Evolutionary conservation across 2,797 vertebrate genomes (phyloP).

Genomic region (Margarornis squamiger): DNA sequence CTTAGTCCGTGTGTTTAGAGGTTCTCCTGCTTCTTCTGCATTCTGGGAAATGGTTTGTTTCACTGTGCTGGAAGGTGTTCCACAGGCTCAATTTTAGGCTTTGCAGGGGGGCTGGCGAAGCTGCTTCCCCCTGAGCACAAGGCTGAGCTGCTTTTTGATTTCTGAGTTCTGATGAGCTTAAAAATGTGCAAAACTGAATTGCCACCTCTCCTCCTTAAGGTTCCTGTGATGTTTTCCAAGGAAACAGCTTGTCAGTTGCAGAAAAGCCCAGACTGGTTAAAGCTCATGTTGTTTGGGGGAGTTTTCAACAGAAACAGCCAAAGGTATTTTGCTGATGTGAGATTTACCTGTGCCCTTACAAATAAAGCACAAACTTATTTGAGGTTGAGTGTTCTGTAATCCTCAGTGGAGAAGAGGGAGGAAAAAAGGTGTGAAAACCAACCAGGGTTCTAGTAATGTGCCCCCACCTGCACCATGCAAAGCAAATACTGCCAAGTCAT

Average conservation of each 20-base stretch:
- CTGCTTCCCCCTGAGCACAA: rapidly evolving
- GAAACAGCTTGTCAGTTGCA: neutral
- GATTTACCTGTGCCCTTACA: neutral
- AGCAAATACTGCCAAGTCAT: neutral
- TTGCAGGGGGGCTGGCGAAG: neutral
- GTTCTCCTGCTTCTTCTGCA: neutral
- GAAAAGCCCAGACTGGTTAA: neutral
- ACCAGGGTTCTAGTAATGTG: neutral
- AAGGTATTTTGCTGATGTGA: neutral
- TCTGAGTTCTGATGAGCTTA: neutral
- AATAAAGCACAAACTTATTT: neutral
- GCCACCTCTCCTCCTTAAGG: neutral
- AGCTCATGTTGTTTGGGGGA: rapidly evolving
- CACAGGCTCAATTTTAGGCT: rapidly evolving
- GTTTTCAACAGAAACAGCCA: neutral
- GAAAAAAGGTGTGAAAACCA: neutral
- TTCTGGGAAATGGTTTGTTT: neutral
- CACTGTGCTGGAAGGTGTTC: neutral
- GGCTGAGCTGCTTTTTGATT: neutral
- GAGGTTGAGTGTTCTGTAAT: neutral
- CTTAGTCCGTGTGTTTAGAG: rapidly evolving
- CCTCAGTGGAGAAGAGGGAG: neutral
- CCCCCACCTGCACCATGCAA: neutral
- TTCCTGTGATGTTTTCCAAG: neutral
- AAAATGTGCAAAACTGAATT: neutral